Conservation (phyloP, 1,140 invertebrate genomes). For the Pseudomyrmex flavicornis region DNA sequence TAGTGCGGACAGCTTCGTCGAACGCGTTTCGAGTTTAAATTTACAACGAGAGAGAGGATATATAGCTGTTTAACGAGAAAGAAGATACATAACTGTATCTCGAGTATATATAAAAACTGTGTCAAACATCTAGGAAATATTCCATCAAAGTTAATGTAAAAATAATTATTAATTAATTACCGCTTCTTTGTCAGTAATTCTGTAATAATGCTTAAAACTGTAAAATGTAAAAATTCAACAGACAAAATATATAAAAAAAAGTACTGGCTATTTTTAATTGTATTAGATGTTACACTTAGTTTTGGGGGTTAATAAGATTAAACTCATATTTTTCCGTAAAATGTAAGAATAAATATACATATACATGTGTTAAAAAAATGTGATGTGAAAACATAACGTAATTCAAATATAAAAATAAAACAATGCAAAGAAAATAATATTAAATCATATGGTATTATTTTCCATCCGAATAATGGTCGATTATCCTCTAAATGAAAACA, state of each 20-base stretch:
- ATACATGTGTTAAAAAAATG: neutral
- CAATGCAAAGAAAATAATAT: neutral
- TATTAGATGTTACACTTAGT: too few relatives aligned
- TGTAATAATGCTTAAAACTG: slow-evolving; percentile 1
- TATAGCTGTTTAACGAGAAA: too few relatives aligned
- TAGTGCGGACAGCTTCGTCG: slow-evolving; percentile 62
- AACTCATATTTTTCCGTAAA: neutral
- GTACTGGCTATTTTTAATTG: neutral
- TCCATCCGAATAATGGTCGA: slow-evolving; percentile 17
- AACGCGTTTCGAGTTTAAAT: slow-evolving; percentile 24
- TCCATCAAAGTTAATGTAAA: slow-evolving; percentile 53
- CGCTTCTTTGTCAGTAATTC: slow-evolving; percentile 5
- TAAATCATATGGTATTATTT: slow-evolving; percentile 2
- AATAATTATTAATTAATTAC: slow-evolving; percentile 45
- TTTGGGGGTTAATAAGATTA: neutral
- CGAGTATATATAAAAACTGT: too few relatives aligned
- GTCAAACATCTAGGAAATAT: slow-evolving; percentile 8
- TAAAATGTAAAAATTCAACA: neutral
- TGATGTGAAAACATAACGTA: neutral
- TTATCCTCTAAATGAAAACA: slow-evolving; percentile 17
- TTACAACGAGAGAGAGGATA: neutral
- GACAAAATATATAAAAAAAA: neutral
- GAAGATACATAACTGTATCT: too few relatives aligned
- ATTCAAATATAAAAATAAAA: slow-evolving; percentile 5
- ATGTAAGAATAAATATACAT: neutral